phyloP scores from a whole-genome alignment of 2,888 invertebrate genomes.

The Iphiclides podalirius region DNA sequence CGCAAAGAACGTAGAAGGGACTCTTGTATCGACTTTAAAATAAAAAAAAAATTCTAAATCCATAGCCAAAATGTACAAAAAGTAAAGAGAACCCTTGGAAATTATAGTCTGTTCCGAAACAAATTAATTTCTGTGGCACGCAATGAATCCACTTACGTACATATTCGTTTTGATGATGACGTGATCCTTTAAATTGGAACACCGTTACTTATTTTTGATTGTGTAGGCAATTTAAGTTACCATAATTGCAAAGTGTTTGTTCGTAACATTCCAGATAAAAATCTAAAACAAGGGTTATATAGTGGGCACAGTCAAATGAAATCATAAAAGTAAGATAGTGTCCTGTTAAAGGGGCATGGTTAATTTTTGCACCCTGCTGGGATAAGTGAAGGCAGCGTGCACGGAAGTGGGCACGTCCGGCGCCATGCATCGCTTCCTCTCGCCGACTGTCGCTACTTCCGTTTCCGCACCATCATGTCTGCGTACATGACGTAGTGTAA shows the following conservation, averaged over 20 bases:
- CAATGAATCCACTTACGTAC: slow-evolving; percentile 50
- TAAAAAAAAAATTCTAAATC: too few relatives aligned
- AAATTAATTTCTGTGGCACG: slow-evolving; percentile 73
- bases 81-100: slow-evolving; percentile 41
- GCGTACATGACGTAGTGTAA: slow-evolving; percentile 44
- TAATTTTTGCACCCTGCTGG: slow-evolving; percentile 61
- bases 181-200: slow-evolving; percentile 51
- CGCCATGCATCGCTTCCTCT: slow-evolving; percentile 70
- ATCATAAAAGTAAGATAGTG: slow-evolving; percentile 25
- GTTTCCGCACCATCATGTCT: slow-evolving; percentile 63
- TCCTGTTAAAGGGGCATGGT: slow-evolving; percentile 27
- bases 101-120: slow-evolving; percentile 31
- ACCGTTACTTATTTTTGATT: slow-evolving; percentile 47
- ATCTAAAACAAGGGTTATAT: slow-evolving; percentile 3
- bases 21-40: too few relatives aligned
- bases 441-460: slow-evolving; percentile 65
- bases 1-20: too few relatives aligned
- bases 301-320: slow-evolving; percentile 1
- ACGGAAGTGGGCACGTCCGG: slow-evolving; percentile 71
- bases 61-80: too few relatives aligned
- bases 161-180: slow-evolving; percentile 60
- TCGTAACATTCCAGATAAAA: slow-evolving; percentile 29
- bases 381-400: slow-evolving; percentile 73
- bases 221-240: too few relatives aligned
- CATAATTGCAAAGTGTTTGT: slow-evolving; percentile 34